These are phyloP conservation scores for Lamprologus lemairii DNA, from an alignment of 2,113 vertebrate species.

Conservation along the genomic window DNA sequence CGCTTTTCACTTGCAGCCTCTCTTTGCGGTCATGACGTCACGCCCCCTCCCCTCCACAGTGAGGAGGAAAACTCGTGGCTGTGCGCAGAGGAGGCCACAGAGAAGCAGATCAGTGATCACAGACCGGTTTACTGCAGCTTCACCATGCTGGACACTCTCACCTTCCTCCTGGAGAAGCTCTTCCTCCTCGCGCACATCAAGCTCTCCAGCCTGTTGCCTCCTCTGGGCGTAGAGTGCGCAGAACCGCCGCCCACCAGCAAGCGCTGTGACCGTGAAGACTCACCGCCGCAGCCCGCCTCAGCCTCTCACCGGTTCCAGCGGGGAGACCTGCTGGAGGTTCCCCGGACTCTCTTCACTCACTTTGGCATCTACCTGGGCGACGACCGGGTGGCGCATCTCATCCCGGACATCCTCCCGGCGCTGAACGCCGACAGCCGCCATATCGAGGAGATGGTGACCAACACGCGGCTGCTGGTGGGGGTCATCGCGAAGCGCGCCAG, in stretches of 20 bases:
- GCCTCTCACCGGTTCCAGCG: conserved; percentile 60
- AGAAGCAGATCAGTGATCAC: background rate
- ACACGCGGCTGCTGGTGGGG: conserved; percentile 84
- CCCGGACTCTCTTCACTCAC: conserved; percentile 88
- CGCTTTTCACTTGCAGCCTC: background rate
- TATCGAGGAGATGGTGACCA: conserved; percentile 80
- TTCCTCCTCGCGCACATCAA: conserved; percentile 76
- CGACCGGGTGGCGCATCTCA: conserved; percentile 88
- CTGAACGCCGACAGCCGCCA: conserved; percentile 69
- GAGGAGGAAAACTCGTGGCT: background rate
- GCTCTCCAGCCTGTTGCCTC: conserved; percentile 55
- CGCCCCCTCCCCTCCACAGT: background rate
- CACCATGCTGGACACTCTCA: conserved; percentile 75
- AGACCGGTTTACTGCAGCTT: background rate
- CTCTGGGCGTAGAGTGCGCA: background rate
- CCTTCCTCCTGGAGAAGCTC: conserved; percentile 79
- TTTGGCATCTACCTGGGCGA: conserved; percentile 94
- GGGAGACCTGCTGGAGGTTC: conserved; percentile 90
- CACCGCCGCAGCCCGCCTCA: background rate
- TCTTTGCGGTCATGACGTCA: background rate
- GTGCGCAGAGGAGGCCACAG: background rate
- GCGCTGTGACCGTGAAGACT: conserved; percentile 3
- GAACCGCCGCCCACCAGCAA: background rate
- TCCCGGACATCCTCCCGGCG: conserved; percentile 87
- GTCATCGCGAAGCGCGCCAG: conserved; percentile 80